A percentile compares a stretch with the other conserved stretches of the same genome.
These are phyloP conservation scores for Charina bottae DNA, from an alignment of 2,113 vertebrate genomes.

Conservation along the genomic window DNA sequence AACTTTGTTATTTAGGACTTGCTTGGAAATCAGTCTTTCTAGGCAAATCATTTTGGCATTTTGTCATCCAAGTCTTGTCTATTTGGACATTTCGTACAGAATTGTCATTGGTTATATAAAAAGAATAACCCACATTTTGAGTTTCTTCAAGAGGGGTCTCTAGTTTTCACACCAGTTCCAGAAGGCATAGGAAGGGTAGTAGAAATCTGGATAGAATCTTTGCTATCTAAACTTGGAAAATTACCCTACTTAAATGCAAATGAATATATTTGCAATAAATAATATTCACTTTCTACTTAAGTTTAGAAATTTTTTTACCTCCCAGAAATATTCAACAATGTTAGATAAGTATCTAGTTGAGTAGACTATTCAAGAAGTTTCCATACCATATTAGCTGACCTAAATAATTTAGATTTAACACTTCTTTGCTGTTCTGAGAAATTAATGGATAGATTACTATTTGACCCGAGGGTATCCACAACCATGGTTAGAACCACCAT, in stretches of 20 bases:
- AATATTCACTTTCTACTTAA: background rate
- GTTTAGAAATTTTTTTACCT: background rate
- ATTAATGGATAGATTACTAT: accelerated
- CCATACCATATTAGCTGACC: background rate
- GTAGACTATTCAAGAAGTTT: background rate
- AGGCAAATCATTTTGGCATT: background rate
- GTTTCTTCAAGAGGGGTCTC: background rate
- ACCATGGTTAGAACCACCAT: accelerated
- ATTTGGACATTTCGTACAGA: background rate
- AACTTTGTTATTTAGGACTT: background rate
- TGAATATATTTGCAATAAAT: background rate
- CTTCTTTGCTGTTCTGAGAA: slow-evolving; percentile 16
- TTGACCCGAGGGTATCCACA: background rate
- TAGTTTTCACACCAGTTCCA: background rate
- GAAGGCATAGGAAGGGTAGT: background rate
- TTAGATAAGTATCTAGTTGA: slow-evolving; percentile 5
- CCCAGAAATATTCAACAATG: background rate
- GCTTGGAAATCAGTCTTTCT: background rate
- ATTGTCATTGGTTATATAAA: background rate
- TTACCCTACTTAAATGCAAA: background rate
- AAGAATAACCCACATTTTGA: background rate
- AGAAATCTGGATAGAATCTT: background rate
- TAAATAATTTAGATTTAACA: slow-evolving; percentile 13
- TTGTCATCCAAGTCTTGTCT: background rate
- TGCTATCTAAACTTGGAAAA: background rate